A percentile compares a stretch with the other conserved stretches of the same genome.
Conservation (phyloP, 2,113 vertebrate species). For the Heloderma charlesbogerti region DNA sequence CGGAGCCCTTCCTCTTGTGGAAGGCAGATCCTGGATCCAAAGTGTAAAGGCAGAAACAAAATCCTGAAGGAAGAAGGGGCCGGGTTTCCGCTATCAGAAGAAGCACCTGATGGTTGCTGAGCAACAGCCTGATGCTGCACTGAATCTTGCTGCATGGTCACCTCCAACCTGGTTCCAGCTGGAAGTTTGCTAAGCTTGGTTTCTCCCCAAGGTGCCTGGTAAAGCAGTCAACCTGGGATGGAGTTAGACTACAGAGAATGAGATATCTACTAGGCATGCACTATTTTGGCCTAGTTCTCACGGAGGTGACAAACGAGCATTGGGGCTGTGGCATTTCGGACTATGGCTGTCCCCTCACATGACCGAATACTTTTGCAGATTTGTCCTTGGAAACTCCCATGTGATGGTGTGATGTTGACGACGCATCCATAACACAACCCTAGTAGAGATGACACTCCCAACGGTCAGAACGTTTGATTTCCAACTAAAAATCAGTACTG, state of each 20-base stretch:
- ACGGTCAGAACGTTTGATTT: neutral
- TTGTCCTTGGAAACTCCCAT: too few species aligned
- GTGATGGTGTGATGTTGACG: too few species aligned
- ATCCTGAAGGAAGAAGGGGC: neutral
- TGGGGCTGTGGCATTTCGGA: neutral
- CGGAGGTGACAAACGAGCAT: neutral
- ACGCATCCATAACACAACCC: too few species aligned
- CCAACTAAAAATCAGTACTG: neutral
- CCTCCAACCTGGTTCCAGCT: neutral
- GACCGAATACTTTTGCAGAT: neutral
- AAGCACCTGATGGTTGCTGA: neutral
- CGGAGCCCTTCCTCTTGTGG: too few species aligned
- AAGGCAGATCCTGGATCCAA: too few species aligned
- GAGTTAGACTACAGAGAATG: neutral
- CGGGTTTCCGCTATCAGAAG: neutral
- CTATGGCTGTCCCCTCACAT: too few species aligned
- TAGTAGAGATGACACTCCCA: neutral
- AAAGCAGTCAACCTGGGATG: neutral
- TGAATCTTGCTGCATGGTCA: neutral
- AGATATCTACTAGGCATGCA: neutral
- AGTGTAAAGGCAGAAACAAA: neutral
- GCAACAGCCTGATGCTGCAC: neutral
- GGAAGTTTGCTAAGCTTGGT: neutral
- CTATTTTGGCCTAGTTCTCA: neutral
- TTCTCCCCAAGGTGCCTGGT: neutral